Conservation (phyloP, 1,140 invertebrate species). For the Epicauta chinensis region DNA sequence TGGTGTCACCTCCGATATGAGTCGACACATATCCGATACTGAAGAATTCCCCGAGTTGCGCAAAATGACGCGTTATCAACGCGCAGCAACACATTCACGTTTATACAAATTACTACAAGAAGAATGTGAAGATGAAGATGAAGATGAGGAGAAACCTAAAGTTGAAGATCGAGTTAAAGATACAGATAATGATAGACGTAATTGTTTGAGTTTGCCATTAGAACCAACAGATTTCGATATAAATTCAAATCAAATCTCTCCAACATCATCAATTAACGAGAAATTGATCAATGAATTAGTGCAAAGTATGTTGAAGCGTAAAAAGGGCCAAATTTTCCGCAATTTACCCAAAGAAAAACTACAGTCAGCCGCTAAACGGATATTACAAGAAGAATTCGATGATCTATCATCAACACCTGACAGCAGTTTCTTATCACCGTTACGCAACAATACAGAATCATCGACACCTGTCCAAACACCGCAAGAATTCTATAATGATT, state of each 20-base stretch:
- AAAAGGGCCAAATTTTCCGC: slow-evolving; percentile 47
- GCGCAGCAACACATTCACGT: slow-evolving; percentile 65
- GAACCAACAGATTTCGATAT: slow-evolving; percentile 27
- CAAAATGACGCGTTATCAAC: slow-evolving; percentile 55
- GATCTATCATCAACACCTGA: slow-evolving; percentile 40
- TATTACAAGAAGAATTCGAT: slow-evolving; percentile 47
- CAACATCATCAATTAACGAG: slow-evolving; percentile 49
- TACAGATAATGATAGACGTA: slow-evolving; percentile 18
- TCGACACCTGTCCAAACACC: slow-evolving; percentile 44
- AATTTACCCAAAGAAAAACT: slow-evolving; percentile 51
- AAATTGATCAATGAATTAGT: slow-evolving; percentile 52
- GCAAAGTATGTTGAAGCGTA: slow-evolving; percentile 49
- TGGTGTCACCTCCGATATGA: slow-evolving; percentile 64
- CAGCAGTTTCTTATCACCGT: slow-evolving; percentile 30
- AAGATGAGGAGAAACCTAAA: slow-evolving; percentile 36
- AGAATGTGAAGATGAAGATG: slow-evolving; percentile 45
- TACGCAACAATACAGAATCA: slow-evolving; percentile 32
- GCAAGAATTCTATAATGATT: slow-evolving; percentile 44
- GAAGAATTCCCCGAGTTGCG: slow-evolving; percentile 52
- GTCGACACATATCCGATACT: slow-evolving; percentile 59
- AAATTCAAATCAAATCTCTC: slow-evolving; percentile 48
- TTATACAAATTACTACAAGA: slow-evolving; percentile 61
- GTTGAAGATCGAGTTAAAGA: slow-evolving; percentile 20
- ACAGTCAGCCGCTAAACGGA: slow-evolving; percentile 50
- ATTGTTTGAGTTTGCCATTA: slow-evolving; percentile 41